A percentile compares a stretch with the other conserved stretches of the same genome.
These are phyloP conservation scores for Apteryx owenii DNA, from an alignment of 2,113 vertebrate species.

Conservation along the genomic window DNA sequence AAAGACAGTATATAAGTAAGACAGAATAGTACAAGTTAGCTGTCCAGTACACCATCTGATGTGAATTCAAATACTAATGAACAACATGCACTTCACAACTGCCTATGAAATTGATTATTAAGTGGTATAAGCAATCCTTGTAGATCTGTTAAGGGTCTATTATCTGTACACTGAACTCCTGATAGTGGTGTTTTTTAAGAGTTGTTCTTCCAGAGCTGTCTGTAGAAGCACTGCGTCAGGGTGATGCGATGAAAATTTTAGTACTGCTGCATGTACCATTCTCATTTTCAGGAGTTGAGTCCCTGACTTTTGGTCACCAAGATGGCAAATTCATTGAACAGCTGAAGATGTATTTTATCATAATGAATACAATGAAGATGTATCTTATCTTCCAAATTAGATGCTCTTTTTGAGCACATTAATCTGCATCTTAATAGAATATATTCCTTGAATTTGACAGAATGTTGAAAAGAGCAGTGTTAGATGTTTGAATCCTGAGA, in stretches of 20 bases:
- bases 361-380: neutral
- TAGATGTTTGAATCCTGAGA: neutral
- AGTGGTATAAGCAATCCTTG: neutral
- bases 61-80: neutral
- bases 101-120: neutral
- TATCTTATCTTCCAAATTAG: slow-evolving; percentile 16
- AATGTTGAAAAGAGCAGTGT: neutral
- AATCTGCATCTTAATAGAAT: slow-evolving; percentile 18
- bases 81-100: neutral
- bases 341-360: neutral
- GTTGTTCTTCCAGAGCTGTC: neutral
- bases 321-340: neutral
- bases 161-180: neutral
- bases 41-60: neutral
- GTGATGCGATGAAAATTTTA: neutral
- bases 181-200: neutral
- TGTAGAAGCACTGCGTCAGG: neutral
- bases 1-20: neutral
- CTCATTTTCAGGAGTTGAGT: neutral
- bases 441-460: neutral
- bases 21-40: neutral
- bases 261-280: neutral
- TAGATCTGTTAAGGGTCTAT: neutral
- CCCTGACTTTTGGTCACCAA: neutral
- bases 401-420: neutral